Base-by-base conservation (phyloP, 2,888 invertebrate genomes). In the Macrophya annulata region DNA sequence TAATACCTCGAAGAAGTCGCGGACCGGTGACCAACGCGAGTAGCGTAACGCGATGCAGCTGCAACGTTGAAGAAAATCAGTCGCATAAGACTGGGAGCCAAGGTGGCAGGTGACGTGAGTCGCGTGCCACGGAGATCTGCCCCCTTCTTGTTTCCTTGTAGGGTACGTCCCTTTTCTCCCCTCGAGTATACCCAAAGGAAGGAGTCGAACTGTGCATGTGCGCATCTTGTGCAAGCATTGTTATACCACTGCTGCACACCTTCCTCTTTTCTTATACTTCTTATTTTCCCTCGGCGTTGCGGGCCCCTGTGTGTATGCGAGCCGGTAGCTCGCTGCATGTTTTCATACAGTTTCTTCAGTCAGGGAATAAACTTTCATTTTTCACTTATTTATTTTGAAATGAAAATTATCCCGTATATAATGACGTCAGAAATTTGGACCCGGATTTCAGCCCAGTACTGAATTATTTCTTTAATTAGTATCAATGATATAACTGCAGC, bases 21-120 rank as follows among this genome's bases (percentile, higher is more conserved):
- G 91, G 89, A 90, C 87, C 87, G 91, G 88, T 91, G 91, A 90
- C 88, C 90, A 87, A 83, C 86, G 88, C 88, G 88, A 89, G 87
- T 87, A 89, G 88, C 90, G 88, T 89, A 90, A 89, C 89, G 87
- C 83, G 59, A 81, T 86, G 82, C 79, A 72, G 84, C 86, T 55
- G 84, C 79, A 81, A 86, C 84, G 82, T 84, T 55, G 62, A 40
- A 51, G 84, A 84, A 85, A 86, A 85, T 65, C 82, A 85, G 76
- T 45, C 48, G 55, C 45, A 89, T 89, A 88, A 37, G 15, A 37
- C 86, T 86, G 87, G 90, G 88, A 88, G 87, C 86, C 83, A 77
- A 85, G 84, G 83, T 43, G 89, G 92, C 93, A 93, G 93, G 93
- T 93, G 93, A 93, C 92, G 92, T 91, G 92, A 92, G 93, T 92